Percentiles rank a stretch among this genome's conserved stretches.
Evolutionary conservation across 2,797 vertebrate species (phyloP).

Genomic region (Trematomus bernacchii): DNA sequence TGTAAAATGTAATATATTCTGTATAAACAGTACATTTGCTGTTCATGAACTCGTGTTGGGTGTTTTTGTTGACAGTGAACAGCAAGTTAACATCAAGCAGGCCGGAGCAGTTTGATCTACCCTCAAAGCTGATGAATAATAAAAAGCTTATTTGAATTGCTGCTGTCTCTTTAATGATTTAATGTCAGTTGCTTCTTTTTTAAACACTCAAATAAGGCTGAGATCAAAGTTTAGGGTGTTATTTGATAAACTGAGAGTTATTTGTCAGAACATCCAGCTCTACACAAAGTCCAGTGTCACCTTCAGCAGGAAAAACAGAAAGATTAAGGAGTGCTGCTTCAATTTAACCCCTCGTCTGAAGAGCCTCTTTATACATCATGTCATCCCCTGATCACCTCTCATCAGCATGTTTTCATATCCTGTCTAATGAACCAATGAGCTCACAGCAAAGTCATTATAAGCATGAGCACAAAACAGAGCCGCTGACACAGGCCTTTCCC

Average conservation of each 20-base stretch:
- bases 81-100: not conserved
- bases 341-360: conserved; percentile 24
- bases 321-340: conserved; percentile 25
- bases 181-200: not conserved
- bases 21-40: not conserved
- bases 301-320: conserved; percentile 32
- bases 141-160: conserved; percentile 25
- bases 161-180: not conserved
- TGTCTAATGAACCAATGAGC: conserved; percentile 57
- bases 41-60: conserved; percentile 5
- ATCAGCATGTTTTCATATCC: conserved; percentile 50
- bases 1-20: not conserved
- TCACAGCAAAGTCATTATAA: conserved; percentile 50
- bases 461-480: conserved; percentile 18
- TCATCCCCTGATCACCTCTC: conserved; percentile 31
- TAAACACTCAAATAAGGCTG: not conserved
- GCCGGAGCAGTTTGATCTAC: not conserved
- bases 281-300: conserved; percentile 25
- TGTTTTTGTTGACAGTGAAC: conserved; percentile 55
- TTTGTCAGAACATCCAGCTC: conserved; percentile 16
- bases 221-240: conserved; percentile 4
- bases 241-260: not conserved
- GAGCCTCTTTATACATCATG: conserved; percentile 22
- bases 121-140: conserved; percentile 34
- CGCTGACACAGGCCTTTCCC: conserved; percentile 64